Base-by-base conservation (phyloP, 2,113 vertebrate genomes). In the Clarias gariepinus region DNA sequence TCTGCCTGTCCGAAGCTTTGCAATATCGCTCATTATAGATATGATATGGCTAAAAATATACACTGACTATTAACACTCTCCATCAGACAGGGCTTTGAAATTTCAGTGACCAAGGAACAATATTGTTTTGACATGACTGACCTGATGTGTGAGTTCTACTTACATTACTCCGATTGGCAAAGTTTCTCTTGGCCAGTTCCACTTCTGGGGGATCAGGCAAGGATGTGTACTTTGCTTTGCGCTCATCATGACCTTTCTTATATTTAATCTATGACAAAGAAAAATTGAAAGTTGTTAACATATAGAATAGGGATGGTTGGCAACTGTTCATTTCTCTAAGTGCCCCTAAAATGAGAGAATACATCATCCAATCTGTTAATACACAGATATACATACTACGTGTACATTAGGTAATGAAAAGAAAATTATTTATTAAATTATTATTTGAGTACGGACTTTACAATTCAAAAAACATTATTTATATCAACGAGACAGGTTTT, bases 161-260 rank as follows among this genome's bases (percentile, higher is more conserved):
- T 94, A 99, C 98, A 87, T 99, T 95, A 87, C 98, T 99, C 88
- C 94, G 96, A 93, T 97, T 98, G 63, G 92, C 84, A 4, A 94
- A 93, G 90, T 95, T 97, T 93, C 93, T 98, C 95, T 91, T 98
- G 91, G 98, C 98, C 89, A 96, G 95, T 84, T 96, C 96, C 92
- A 97, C 85, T 0, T 99, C 98, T 58, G 97, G 97, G 83, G 97
- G 96, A 87, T 98, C 96, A 19, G 97, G 89, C 92, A 99, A 90
- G 30, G 95, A 87, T n/a, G 97, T 99, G 91, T 95, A 99, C 87
- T 98, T 96, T 52, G 96, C 90, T 88, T 96, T 96, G 82, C 94
- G 96, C 73, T 98, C 91, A 89, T 94, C 79, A 0, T 96, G 96
- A 60, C 98, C 97, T 92, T 99, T 98, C 93, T 99, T 99, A 94